Evolutionary conservation across 1,140 invertebrate genomes (phyloP), one percentile per base, ranked within the genome.

Genomic region (Micrasema longulum): DNA sequence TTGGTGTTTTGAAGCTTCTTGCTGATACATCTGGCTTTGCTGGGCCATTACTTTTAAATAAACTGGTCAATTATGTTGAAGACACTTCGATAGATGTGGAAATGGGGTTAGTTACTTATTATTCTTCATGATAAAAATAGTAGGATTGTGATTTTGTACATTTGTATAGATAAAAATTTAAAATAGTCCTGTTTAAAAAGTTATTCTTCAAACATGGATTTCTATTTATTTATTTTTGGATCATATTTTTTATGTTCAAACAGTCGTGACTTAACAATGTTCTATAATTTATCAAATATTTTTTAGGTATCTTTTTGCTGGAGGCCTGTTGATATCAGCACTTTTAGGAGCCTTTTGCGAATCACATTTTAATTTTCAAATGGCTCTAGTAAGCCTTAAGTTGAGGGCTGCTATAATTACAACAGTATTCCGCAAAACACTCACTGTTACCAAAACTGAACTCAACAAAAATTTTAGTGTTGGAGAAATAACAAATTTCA

Each of bases 401-500:
- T 92, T 99, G 79, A 87, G 94, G 63, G 91, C 91, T 14, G 89
- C 94, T 16, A 85, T 98, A 22, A 89, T 98, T 2, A 92, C 93
- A 10, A 88, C 91, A 5, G 89, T 99, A 52, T 97, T 98, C 77
- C 87, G 90, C 62, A 99, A 99, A 84, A 91, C 92, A 2, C 80
- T 97, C 1, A 89, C 89, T 60, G 82, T 84, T 3, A 87, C 86
- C 1, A 84, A 87, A 1, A 87, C 84, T 31, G 81, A 84, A 50
- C 79, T 91, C 20, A 87, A 84, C 69, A 85, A 84, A 20, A 78
- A 84, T 65, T 95, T 92, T 80, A 91, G 88, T 64, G 87, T 91
- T 73, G 95, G 96, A 1, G 93, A 98, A 86, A 92, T 99, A 23
- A 89, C 98, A 0, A 99, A 99, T 84, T 95, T 97, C 76, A 97